Evolutionary conservation across 2,888 invertebrate genomes (phyloP).

Genomic region (Gortyna flavago): DNA sequence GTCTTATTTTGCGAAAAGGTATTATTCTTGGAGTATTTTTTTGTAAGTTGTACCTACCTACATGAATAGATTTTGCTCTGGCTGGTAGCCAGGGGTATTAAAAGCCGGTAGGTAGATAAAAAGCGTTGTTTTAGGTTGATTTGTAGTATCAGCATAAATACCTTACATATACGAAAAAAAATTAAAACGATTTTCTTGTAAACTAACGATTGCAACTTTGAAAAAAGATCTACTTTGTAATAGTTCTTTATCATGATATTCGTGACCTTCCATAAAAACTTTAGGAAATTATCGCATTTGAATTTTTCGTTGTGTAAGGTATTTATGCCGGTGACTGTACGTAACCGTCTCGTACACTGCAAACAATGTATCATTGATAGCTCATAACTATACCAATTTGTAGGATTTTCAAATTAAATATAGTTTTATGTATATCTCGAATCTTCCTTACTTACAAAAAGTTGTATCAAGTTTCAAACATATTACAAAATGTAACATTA

Average conservation of each 20-base stretch:
- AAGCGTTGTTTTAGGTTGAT: not conserved
- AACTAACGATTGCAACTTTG: not conserved
- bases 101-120: not conserved
- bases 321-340: not conserved
- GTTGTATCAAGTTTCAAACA: not conserved
- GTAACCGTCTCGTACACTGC: not conserved
- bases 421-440: slow-evolving; percentile 11
- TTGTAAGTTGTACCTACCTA: not conserved
- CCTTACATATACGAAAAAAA: not conserved
- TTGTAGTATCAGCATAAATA: not conserved
- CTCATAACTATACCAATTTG: slow-evolving; percentile 24
- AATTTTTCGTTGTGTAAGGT: not conserved
- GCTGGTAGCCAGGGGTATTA: not conserved
- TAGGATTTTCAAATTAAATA: slow-evolving; percentile 12
- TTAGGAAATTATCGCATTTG: not conserved
- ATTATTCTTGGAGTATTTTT: not conserved
- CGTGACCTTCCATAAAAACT: not conserved
- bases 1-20: not conserved
- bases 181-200: not conserved
- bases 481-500: not conserved
- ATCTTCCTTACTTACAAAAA: not conserved
- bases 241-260: not conserved
- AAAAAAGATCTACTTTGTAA: not conserved
- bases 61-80: not conserved
- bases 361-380: not conserved